phyloP scores from a whole-genome alignment of 1,140 invertebrate species.

The Spodoptera litura region DNA sequence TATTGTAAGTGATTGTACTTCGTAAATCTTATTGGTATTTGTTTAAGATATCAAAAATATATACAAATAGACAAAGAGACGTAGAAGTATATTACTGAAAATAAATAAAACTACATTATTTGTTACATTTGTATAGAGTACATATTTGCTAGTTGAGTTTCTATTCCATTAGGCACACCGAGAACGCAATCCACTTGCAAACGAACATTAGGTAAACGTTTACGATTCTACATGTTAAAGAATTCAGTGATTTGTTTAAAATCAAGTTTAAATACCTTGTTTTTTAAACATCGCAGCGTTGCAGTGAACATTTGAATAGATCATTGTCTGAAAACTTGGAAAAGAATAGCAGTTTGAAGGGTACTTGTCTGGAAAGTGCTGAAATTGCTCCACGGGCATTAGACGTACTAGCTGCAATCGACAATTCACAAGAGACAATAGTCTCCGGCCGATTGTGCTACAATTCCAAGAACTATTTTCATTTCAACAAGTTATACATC shows the following conservation, averaged over 20 bases:
- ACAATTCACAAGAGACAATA: conserved; percentile 7
- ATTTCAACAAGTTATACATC: no score
- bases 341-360: conserved; percentile 9
- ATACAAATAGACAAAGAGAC: no score
- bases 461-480: neutral
- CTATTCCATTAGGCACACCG: neutral
- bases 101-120: no score
- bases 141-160: conserved; percentile 10
- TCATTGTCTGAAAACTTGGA: conserved; percentile 7
- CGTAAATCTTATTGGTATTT: no score
- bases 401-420: conserved; percentile 3
- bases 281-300: no score
- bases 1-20: no score
- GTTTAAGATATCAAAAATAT: no score
- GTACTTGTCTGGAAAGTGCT: conserved; percentile 13
- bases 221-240: neutral
- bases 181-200: neutral
- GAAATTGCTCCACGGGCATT: neutral
- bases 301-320: neutral
- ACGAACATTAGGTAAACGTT: conserved; percentile 10
- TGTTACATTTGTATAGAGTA: no score
- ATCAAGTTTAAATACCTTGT: neutral
- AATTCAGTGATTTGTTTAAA: conserved; percentile 7
- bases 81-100: no score
- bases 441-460: conserved; percentile 14